Base-by-base conservation (phyloP, 2,888 invertebrate species). In the Galerucella nymphaeae region DNA sequence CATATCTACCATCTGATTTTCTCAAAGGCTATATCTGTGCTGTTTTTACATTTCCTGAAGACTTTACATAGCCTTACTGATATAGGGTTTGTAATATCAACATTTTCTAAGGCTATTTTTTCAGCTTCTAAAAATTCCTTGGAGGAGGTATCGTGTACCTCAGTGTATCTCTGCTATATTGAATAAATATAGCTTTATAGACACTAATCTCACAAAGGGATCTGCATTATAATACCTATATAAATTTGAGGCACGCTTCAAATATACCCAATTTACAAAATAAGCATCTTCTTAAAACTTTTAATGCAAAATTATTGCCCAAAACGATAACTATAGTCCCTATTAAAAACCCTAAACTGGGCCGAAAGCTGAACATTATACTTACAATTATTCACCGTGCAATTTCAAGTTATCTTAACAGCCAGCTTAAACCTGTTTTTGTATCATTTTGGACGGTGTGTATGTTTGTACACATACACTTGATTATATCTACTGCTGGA, bases 351-450 rank as follows among this genome's bases (percentile, higher is more conserved):
- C 59, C 6, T 59, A n/a, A 14, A 14, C 38, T 38, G 14, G 42
- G 18, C 41, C 42, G 42, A n/a, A 38, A 62, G 42, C 18, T 42
- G 18, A 62, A 5, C 42, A 38, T 18, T 30, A 38, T n/a, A 62
- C 8, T 11, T 45, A 45, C 45, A 45, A 45, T 45, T 45, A 45
- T 42, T 18, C 42, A 42, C 42, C 42, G 18, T 62, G 61, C 41
- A 62, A 62, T 62, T 62, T 62, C 18, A 5, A 62, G 16, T 41
- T 18, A 62, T 38, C 61, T 14, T 61, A 38, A 61, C 41, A 23
- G 42, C 16, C 5, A 62, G 18, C 14, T 59, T 10, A 10, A 62
- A 42, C 42, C 42, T 62, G 61, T 62, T 62, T 61, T 62, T 62
- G 41, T 62, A 62, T 42, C 41, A 62, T 62, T 62, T 42, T 42